phyloP scores from a whole-genome alignment of 2,797 vertebrate species.

The Oreonectes daqikongensis region DNA sequence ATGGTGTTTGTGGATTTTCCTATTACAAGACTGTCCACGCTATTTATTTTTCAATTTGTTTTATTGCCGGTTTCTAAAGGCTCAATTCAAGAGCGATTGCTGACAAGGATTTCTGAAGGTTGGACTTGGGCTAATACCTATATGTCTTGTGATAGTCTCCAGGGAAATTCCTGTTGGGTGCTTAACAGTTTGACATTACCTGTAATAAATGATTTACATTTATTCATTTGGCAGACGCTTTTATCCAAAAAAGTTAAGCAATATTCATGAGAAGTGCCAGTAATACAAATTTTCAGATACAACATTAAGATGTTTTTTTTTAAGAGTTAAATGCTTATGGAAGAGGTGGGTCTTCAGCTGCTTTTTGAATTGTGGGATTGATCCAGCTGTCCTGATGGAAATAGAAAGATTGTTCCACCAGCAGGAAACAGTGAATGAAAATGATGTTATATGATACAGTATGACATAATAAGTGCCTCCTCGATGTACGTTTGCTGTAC shows the following conservation, averaged over 20 bases:
- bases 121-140: conserved; percentile 46
- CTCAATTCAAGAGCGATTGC: conserved; percentile 49
- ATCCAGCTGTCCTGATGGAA: too few species aligned
- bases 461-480: neutral
- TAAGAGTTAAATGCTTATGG: too few species aligned
- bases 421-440: too few species aligned
- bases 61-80: conserved; percentile 54
- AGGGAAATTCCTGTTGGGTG: conserved; percentile 32
- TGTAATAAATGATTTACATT: too few species aligned
- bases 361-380: too few species aligned
- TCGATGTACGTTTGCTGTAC: neutral
- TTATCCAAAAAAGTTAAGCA: too few species aligned
- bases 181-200: conserved; percentile 23
- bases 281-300: too few species aligned
- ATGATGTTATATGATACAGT: conserved; percentile 10
- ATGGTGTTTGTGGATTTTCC: conserved; percentile 55
- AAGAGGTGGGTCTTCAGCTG: too few species aligned
- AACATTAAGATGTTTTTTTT: too few species aligned
- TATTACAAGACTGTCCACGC: conserved; percentile 53
- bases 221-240: too few species aligned
- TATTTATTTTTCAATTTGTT: conserved; percentile 62
- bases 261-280: too few species aligned
- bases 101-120: conserved; percentile 43
- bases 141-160: conserved; percentile 45
- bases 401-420: too few species aligned